Evolutionary conservation across 2,797 vertebrate species (phyloP).

Genomic region (Hemibagrus guttatus): DNA sequence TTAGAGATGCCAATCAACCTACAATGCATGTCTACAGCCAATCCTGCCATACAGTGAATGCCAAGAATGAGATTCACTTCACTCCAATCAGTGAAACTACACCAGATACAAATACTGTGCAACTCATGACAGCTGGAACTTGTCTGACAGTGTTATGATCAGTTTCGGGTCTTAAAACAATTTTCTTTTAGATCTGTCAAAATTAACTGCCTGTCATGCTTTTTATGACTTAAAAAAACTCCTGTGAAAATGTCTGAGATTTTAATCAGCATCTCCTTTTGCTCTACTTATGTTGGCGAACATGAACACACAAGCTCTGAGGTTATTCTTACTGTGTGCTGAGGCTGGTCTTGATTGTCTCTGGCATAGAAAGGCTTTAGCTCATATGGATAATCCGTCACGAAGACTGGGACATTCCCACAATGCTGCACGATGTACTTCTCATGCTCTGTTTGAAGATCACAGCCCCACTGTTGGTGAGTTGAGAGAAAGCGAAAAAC

Average conservation of each 20-base stretch:
- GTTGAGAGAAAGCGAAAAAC: background rate
- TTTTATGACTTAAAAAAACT: background rate
- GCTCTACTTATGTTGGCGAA: background rate
- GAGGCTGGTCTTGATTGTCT: constrained; percentile 85
- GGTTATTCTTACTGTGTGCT: constrained; percentile 80
- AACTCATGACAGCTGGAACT: background rate
- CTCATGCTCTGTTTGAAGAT: constrained; percentile 94
- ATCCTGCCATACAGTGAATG: background rate
- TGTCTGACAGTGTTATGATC: background rate
- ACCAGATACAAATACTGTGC: background rate
- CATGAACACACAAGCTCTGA: background rate
- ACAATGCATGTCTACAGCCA: too few relatives aligned
- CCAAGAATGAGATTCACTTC: background rate
- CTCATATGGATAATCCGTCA: constrained; percentile 88
- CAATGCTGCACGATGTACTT: constrained; percentile 92
- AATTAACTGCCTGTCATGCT: background rate
- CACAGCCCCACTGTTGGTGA: constrained; percentile 86
- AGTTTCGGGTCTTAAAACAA: background rate
- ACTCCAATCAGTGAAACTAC: background rate
- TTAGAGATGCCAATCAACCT: too few relatives aligned
- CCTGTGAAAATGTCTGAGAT: background rate
- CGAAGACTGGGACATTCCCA: constrained; percentile 87
- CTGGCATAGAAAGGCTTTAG: constrained; percentile 96
- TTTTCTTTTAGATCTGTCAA: constrained; percentile 4
- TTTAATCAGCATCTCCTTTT: background rate